A percentile compares a stretch with the other conserved stretches of the same genome.
These are phyloP conservation scores for Xyliphius kryptos DNA, from an alignment of 2,113 vertebrate genomes.

Conservation along the genomic window DNA sequence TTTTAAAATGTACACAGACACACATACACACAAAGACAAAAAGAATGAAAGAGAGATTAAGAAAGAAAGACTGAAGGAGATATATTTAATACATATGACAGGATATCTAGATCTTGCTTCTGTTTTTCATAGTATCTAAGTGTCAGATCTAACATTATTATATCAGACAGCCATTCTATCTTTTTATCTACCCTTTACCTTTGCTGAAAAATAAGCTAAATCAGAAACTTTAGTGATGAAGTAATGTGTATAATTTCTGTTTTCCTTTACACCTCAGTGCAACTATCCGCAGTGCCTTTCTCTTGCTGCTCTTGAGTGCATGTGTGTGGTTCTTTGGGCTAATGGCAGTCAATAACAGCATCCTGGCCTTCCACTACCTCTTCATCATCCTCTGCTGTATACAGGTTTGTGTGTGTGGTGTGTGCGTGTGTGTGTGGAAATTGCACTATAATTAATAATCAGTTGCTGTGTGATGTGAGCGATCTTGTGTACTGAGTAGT, in stretches of 20 bases:
- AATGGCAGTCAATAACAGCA: slow-evolving; percentile 96
- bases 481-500: neutral
- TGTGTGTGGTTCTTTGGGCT: slow-evolving; percentile 95
- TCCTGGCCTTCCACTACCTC: slow-evolving; percentile 98
- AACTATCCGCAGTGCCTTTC: slow-evolving; percentile 86
- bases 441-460: too few relatives aligned
- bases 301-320: slow-evolving; percentile 87
- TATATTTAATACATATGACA: too few relatives aligned
- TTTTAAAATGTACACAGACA: too few relatives aligned
- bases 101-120: too few relatives aligned
- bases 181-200: slow-evolving; percentile 15
- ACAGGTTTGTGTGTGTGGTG: slow-evolving; percentile 71
- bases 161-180: slow-evolving; percentile 3
- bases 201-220: slow-evolving; percentile 7
- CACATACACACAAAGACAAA: too few relatives aligned
- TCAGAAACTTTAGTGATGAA: slow-evolving; percentile 3
- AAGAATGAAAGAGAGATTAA: too few relatives aligned
- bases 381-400: slow-evolving; percentile 86
- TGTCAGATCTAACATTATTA: slow-evolving; percentile 8
- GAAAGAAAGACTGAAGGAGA: too few relatives aligned
- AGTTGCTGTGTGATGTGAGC: neutral
- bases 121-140: too few relatives aligned
- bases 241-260: slow-evolving; percentile 17
- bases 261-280: slow-evolving; percentile 59
- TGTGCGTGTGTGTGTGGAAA: too few relatives aligned